Conservation (phyloP, 1,140 invertebrate species). For the Zaprionus capensis region DNA sequence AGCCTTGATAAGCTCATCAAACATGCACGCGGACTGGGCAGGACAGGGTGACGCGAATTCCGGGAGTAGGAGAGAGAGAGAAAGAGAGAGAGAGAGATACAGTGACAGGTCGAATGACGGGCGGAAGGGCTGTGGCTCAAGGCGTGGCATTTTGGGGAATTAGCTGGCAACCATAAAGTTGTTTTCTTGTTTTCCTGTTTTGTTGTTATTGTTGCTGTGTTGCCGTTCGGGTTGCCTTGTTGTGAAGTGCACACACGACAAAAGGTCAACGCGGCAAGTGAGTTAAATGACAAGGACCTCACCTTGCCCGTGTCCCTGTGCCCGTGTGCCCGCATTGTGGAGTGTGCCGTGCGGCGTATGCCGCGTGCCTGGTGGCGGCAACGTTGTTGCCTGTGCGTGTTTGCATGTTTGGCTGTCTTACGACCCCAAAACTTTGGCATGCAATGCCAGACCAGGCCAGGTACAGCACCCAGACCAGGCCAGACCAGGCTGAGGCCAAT, state of each 20-base stretch:
- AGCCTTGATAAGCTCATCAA: conserved; percentile 78
- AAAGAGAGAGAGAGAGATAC: neutral
- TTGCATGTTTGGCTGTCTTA: conserved; percentile 75
- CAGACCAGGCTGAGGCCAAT: conserved; percentile 37
- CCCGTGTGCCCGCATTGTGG: conserved; percentile 1
- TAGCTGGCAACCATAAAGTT: conserved; percentile 51
- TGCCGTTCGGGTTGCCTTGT: conserved; percentile 16
- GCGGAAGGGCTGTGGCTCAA: conserved; percentile 50
- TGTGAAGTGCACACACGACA: conserved; percentile 60
- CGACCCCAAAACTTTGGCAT: conserved; percentile 76
- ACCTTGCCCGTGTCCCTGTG: conserved; percentile 52
- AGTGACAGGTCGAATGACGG: neutral
- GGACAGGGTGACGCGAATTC: conserved; percentile 4
- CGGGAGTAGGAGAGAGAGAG: neutral
- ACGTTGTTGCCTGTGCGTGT: conserved; percentile 59
- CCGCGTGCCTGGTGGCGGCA: conserved; percentile 43
- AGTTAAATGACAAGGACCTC: conserved; percentile 81
- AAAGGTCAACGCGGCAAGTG: conserved; percentile 75
- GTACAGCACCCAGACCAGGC: neutral
- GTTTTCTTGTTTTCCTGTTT: conserved; percentile 17
- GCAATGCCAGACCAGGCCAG: conserved; percentile 51
- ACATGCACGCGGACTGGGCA: conserved; percentile 53
- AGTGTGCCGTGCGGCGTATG: neutral
- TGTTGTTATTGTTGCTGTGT: conserved; percentile 1
- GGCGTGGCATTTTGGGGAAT: conserved; percentile 71